phyloP scores from a whole-genome alignment of 1,140 invertebrate genomes.

The Ceratina calcarata region DNA sequence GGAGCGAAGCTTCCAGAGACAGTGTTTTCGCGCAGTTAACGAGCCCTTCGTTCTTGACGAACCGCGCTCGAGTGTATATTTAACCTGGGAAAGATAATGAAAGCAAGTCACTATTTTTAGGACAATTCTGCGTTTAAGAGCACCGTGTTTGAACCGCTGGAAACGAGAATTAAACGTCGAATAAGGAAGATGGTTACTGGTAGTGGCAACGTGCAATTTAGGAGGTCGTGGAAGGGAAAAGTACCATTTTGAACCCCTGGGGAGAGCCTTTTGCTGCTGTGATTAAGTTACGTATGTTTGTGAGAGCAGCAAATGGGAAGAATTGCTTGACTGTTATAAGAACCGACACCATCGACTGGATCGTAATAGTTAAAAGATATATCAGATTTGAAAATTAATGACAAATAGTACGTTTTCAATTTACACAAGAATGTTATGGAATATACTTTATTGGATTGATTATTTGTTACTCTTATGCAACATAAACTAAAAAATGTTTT shows the following conservation, averaged over 20 bases:
- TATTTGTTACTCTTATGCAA: no score
- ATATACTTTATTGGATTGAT: no score
- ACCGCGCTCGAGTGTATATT: neutral
- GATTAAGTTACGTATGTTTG: slow-evolving; percentile 34
- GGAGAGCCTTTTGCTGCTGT: slow-evolving; percentile 10
- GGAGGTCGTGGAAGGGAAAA: slow-evolving; percentile 51
- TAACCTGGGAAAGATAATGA: slow-evolving; percentile 12
- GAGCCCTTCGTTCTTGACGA: neutral
- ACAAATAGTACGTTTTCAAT: no score
- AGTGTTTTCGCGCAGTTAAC: neutral
- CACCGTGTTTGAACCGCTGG: slow-evolving; percentile 21
- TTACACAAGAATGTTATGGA: no score
- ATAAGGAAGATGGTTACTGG: slow-evolving; percentile 65
- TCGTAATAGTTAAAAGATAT: no score
- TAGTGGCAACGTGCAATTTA: slow-evolving; percentile 58
- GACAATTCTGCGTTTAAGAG: neutral
- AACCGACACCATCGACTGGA: neutral
- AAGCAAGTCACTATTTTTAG: slow-evolving; percentile 16
- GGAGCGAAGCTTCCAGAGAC: neutral
- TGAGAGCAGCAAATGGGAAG: neutral
- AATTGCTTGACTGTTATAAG: neutral
- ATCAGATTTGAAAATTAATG: no score
- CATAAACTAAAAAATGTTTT: no score
- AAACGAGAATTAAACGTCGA: slow-evolving; percentile 70
- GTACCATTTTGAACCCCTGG: slow-evolving; percentile 56